Evolutionary conservation across 2,113 vertebrate genomes (phyloP), one percentile per base, ranked within the genome.

Genomic region (Suncus etruscus): DNA sequence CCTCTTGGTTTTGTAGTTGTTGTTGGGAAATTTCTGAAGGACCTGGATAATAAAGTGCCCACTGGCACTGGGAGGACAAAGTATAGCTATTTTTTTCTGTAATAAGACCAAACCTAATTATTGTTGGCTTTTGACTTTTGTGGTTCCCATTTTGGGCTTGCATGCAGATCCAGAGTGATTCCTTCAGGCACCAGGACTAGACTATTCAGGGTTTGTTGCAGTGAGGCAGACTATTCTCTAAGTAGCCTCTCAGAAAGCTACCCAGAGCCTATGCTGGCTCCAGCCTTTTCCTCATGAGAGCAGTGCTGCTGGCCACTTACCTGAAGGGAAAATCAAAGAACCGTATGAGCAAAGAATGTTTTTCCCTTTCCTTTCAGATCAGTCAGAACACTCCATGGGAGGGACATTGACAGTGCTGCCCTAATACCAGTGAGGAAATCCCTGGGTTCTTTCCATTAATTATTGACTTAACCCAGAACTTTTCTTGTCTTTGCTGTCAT

Each of bases 371-470:
- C 87, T 83, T 89, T 86, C 31, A 87, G n/a, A 8, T 86, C 31
- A 51, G 32, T 70, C 70, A 54, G 25, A 75, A 83, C 82, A 91
- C 63, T 87, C 87, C 66, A 66, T 32, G 11, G n/a, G 63, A 47
- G 76, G 50, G 0, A 58, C 92, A 76, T 8, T 39, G 6, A 66
- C 84, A 80, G 91, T 91, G 58, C 79, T 86, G n/a, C 31, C 90
- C 92, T 93, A 31, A 78, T 72, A 24, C 68, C 77, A 91, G 50
- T 47, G 86, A 76, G 96, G 96, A 69, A 94, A 78, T 91, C 95
- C 69, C 61, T 96, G 86, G 95, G 93, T 96, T 96, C 80, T 96
- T 96, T 94, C 90, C 92, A 94, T 27, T 29, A 89, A 91, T 78
- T 83, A 54, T 72, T 65, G 47, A 61, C 58, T 86, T 95, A 94